phyloP scores from a whole-genome alignment of 2,113 vertebrate species.

The Varanus salvator region DNA sequence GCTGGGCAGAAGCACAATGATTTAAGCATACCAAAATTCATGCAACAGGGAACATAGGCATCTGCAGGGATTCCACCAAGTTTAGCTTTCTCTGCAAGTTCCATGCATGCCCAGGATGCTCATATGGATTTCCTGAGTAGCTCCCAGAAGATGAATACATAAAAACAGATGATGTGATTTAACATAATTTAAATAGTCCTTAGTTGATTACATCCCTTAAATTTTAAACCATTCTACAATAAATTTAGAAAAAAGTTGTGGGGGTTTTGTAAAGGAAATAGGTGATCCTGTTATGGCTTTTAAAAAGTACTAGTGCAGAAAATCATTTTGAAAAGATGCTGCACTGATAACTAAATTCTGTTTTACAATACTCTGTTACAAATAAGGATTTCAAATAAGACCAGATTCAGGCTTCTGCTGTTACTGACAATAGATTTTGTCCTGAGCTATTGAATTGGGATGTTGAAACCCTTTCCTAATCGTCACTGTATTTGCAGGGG shows the following conservation, averaged over 20 bases:
- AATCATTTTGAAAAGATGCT: neutral
- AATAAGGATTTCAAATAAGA: neutral
- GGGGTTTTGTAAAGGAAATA: neutral
- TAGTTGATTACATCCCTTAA: neutral
- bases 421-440: accelerated
- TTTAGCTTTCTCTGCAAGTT: neutral
- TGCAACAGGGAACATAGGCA: neutral
- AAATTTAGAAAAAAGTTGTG: neutral
- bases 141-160: neutral
- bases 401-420: neutral
- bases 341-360: too few species aligned
- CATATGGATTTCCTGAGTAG: neutral
- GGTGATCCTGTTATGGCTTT: slow-evolving; percentile 7
- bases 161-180: too few species aligned
- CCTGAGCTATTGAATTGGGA: neutral
- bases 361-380: neutral
- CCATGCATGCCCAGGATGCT: neutral
- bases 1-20: neutral
- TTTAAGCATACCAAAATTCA: accelerated
- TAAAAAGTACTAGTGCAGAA: slow-evolving; percentile 1
- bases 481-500: neutral
- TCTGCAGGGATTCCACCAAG: neutral
- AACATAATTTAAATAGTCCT: neutral
- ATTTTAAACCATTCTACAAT: neutral
- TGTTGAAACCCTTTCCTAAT: neutral